Evolutionary conservation across 1,140 invertebrate species (phyloP).

Genomic region (Bombus terrestris): DNA sequence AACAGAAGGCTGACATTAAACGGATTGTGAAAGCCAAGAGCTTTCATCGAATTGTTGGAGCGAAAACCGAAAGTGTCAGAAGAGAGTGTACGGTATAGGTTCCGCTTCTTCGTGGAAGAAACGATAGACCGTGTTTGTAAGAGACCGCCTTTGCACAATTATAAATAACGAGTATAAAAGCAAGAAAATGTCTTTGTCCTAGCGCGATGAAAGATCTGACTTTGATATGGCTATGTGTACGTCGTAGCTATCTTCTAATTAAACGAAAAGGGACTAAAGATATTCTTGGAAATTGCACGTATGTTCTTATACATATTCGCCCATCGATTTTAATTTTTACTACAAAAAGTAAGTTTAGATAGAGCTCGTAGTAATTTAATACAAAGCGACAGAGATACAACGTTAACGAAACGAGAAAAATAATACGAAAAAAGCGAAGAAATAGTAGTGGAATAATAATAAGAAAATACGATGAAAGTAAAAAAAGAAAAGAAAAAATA

Average conservation of each 20-base stretch:
- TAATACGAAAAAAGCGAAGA: background rate
- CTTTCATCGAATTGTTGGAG: background rate
- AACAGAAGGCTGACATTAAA: background rate
- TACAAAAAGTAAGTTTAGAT: rapidly evolving
- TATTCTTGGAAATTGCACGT: background rate
- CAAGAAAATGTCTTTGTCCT: background rate
- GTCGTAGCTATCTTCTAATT: background rate
- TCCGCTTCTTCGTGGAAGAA: background rate
- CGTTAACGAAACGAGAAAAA: too few relatives aligned
- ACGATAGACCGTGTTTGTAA: background rate
- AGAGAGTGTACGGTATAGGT: background rate
- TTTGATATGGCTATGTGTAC: background rate
- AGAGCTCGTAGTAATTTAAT: background rate
- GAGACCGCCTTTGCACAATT: background rate
- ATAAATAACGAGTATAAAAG: background rate
- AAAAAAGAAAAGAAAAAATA: too few relatives aligned
- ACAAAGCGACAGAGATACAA: background rate
- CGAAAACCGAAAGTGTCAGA: background rate
- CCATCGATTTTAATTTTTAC: background rate
- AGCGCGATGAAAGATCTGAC: background rate
- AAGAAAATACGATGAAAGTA: background rate
- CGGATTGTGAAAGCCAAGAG: background rate
- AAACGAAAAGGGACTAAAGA: background rate
- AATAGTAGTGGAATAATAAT: background rate
- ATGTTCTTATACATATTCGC: background rate